These are phyloP conservation scores for Ferrisia virgata DNA, from an alignment of 2,888 invertebrate genomes.

Conservation along the genomic window DNA sequence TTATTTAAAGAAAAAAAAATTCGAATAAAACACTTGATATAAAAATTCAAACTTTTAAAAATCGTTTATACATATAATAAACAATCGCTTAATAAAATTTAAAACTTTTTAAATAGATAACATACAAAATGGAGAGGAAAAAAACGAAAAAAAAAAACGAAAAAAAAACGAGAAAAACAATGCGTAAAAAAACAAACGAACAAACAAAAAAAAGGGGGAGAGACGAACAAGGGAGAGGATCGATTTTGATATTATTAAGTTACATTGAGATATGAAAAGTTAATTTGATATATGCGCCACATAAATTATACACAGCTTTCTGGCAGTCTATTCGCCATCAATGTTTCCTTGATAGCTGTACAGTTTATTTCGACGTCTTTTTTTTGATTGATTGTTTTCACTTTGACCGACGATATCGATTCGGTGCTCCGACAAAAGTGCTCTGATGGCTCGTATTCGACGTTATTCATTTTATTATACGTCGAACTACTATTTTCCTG, in stretches of 20 bases:
- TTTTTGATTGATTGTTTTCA: constrained; percentile 27
- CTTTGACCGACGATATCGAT: constrained; percentile 41
- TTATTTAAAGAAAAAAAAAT: constrained; percentile 4
- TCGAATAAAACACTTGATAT: neutral
- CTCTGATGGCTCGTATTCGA: constrained; percentile 32
- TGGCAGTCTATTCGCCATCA: constrained; percentile 81
- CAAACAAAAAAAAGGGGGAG: constrained; percentile 5
- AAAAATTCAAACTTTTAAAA: constrained; percentile 27
- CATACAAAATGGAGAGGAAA: constrained; percentile 9
- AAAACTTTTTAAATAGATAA: constrained; percentile 20
- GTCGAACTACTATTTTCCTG: constrained; percentile 23
- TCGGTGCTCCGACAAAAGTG: constrained; percentile 39
- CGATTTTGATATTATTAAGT: constrained; percentile 31
- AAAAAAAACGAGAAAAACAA: neutral
- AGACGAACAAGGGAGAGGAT: constrained; percentile 7
- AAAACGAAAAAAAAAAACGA: too few species aligned
- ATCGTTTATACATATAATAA: neutral
- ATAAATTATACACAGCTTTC: constrained; percentile 73
- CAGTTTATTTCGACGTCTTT: constrained; percentile 60
- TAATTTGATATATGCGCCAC: constrained; percentile 6
- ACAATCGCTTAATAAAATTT: neutral
- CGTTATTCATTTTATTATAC: constrained; percentile 25
- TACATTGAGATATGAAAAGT: constrained; percentile 31
- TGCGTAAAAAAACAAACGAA: neutral
- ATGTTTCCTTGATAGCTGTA: constrained; percentile 80